phyloP scores from a whole-genome alignment of 2,113 vertebrate genomes.

The Merops nubicus region DNA sequence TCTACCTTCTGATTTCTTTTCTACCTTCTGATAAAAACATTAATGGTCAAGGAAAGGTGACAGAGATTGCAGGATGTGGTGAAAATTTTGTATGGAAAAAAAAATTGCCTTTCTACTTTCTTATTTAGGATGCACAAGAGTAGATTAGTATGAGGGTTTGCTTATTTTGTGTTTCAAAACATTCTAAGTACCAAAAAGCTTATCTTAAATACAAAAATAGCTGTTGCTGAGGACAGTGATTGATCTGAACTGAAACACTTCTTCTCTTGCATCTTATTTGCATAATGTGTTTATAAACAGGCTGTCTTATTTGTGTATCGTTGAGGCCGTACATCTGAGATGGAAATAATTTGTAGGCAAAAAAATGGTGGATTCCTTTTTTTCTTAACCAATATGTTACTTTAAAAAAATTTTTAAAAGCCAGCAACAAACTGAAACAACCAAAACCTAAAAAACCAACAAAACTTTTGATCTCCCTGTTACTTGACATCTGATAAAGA shows the following conservation, averaged over 20 bases:
- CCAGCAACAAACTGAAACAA: too few relatives aligned
- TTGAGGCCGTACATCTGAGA: not conserved
- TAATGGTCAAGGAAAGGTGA: not conserved
- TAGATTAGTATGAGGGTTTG: not conserved
- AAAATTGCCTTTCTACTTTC: not conserved
- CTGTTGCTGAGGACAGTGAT: conserved; percentile 19
- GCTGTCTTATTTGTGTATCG: conserved; percentile 16
- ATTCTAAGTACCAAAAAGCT: not conserved
- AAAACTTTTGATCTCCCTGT: not conserved
- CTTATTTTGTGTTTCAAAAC: not conserved
- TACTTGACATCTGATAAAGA: not conserved
- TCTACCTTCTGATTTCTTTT: not conserved
- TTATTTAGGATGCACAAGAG: not conserved
- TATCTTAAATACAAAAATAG: conserved; percentile 33
- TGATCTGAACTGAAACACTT: conserved; percentile 53
- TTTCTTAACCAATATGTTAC: not conserved
- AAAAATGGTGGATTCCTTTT: not conserved
- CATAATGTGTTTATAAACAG: conserved; percentile 36
- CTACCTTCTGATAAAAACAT: fast-evolving
- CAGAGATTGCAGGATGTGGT: not conserved
- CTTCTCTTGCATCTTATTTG: conserved; percentile 38
- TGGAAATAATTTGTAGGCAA: not conserved
- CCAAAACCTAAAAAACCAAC: not conserved
- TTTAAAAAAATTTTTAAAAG: not conserved
- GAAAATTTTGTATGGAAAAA: not conserved